Evolutionary conservation across 2,797 vertebrate species (phyloP), one percentile per base, ranked within the genome.

Genomic region (Hirundo rustica): DNA sequence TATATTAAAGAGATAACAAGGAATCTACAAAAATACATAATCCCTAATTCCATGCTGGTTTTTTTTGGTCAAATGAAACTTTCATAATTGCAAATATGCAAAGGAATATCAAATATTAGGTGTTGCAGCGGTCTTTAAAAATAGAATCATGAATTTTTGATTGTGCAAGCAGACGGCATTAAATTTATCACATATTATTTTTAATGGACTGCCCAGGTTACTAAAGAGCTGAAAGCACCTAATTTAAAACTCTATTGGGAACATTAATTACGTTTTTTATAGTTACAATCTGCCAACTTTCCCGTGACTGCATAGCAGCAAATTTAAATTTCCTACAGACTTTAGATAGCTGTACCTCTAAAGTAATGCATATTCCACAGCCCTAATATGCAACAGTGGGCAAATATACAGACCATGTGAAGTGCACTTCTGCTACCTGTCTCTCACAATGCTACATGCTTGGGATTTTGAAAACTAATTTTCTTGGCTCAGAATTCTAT

Each of bases 201-300:
- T 89, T 87, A 90, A 44, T 58, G 53, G 44, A 82, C 80, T 94
- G 27, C 67, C 57, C 34, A 73, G 67, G 89, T 91, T 75, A 68
- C 36, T 80, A 72, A 88, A 70, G 55, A 89, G n/a, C 58, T 88
- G 77, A 79, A 94, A 95, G 62, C 9, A 90, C 65, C 70, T 92
- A 26, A 83, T 94, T 91, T 91, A 91, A 82, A 95, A 89, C 57
- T 65, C 73, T 82, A 76, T 83, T 27, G 71, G 62, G 84, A 94
- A 83, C 61, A 82, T 94, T 94, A 93, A 95, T 94, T 91, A 70
- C 29, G 1, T 77, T 91, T 95, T 95, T 94, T 74, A 85, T 77
- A 85, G 80, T 89, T 92, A 47, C 3, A 5, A 79, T 89, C 79
- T 96, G 48, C 36, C 77, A 87, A 50, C 85, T 94, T 95, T 93